phyloP scores from a whole-genome alignment of 2,113 vertebrate genomes.

The Hydrolagus affinis region DNA sequence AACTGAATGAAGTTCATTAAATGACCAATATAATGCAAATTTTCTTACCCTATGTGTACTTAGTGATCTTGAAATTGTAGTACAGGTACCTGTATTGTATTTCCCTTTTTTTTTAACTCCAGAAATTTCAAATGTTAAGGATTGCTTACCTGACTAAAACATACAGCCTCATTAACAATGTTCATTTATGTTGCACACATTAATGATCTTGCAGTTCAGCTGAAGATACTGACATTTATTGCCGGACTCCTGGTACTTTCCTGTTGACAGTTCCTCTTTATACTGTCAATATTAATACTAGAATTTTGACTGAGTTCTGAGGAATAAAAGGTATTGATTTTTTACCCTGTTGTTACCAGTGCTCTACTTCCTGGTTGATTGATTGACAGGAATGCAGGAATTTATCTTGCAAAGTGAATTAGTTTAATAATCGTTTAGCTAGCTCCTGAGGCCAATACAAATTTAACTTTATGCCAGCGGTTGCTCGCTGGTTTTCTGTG shows the following conservation, averaged over 20 bases:
- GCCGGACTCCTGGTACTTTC: not conserved
- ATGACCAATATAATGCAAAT: too few relatives aligned
- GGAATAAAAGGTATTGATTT: constrained; percentile 22
- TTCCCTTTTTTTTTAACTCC: too few relatives aligned
- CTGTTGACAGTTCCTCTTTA: not conserved
- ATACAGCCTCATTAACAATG: too few relatives aligned
- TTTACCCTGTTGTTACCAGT: not conserved
- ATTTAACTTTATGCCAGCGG: not conserved
- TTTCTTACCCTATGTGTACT: too few relatives aligned
- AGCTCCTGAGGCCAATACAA: not conserved
- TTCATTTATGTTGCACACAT: too few relatives aligned
- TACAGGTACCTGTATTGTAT: too few relatives aligned
- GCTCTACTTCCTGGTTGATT: not conserved
- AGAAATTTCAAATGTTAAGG: too few relatives aligned
- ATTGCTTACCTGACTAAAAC: too few relatives aligned
- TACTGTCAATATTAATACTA: not conserved
- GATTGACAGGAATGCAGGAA: not conserved
- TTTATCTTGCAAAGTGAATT: not conserved
- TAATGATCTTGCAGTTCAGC: not conserved
- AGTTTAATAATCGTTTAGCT: not conserved
- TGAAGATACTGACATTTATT: not conserved
- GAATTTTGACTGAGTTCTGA: not conserved
- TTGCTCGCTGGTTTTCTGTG: not conserved
- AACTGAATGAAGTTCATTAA: too few relatives aligned
- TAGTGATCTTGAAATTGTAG: too few relatives aligned